Percentiles rank a stretch among this genome's conserved stretches.
Evolutionary conservation across 2,797 vertebrate species (phyloP).

Genomic region (Apogon hyalosoma): DNA sequence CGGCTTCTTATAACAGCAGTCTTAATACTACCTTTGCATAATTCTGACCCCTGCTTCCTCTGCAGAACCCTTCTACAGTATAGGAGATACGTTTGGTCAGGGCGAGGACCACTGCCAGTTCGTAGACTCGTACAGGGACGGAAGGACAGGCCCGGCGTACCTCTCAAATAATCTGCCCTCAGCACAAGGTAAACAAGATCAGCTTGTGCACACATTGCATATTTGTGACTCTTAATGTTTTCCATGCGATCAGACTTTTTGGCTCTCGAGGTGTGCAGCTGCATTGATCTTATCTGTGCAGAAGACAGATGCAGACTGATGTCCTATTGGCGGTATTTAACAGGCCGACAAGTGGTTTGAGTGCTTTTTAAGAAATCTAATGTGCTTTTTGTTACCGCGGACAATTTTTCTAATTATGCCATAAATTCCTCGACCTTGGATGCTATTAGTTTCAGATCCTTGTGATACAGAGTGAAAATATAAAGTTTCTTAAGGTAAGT

Average conservation of each 20-base stretch:
- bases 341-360: slow-evolving; percentile 5
- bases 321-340: slow-evolving; percentile 22
- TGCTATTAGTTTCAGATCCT: slow-evolving; percentile 18
- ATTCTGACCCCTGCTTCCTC: background rate
- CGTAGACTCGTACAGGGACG: slow-evolving; percentile 96
- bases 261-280: slow-evolving; percentile 18
- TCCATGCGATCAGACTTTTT: slow-evolving; percentile 14
- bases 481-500: slow-evolving; percentile 10
- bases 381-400: slow-evolving; percentile 30
- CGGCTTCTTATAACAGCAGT: too few relatives aligned
- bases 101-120: slow-evolving; percentile 99
- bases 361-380: slow-evolving; percentile 31
- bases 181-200: slow-evolving; percentile 87
- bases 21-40: too few relatives aligned
- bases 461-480: slow-evolving; percentile 4
- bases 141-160: slow-evolving; percentile 91
- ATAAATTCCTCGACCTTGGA: slow-evolving; percentile 14
- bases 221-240: slow-evolving; percentile 17
- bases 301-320: slow-evolving; percentile 19
- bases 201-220: slow-evolving; percentile 11
- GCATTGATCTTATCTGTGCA: slow-evolving; percentile 35
- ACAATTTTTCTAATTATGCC: slow-evolving; percentile 19
- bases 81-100: slow-evolving; percentile 93
- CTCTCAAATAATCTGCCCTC: slow-evolving; percentile 88
- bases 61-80: slow-evolving; percentile 94